Evolutionary conservation across 2,888 invertebrate genomes (phyloP), one percentile per base, ranked within the genome.

Genomic region (Pachycephus smyrnensis): DNA sequence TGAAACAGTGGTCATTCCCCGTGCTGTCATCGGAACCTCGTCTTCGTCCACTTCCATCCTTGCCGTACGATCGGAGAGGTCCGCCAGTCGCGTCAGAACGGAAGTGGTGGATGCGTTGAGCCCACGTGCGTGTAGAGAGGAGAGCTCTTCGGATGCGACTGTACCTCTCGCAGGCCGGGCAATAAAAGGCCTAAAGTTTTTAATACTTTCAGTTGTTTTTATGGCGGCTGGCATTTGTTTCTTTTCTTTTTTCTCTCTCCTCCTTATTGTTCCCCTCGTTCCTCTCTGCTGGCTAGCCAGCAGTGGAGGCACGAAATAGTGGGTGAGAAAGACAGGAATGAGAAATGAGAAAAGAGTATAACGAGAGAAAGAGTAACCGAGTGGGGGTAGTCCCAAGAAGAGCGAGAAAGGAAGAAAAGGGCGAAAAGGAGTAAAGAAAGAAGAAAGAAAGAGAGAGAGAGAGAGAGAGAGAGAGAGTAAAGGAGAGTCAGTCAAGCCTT

Each of bases 141-240:
- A 55, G 4, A 55, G 40, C 73, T 81, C 69, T 77, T 77, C 76
- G 77, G 11, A 73, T 55, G 12, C 40, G 73, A 55, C 55, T 71
- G 68, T 68, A 75, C 75, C 75, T 75, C 75, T 35, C n/a, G 33
- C 32, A 73, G 33, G 37, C 77, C 75, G 80, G 85, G 90, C 88
- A 89, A 90, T 91, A 89, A 91, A 91, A 90, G 89, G 86, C 87
- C 87, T 86, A 88, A 89, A 88, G 88, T 90, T 90, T 91, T 91
- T 91, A 91, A 90, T 91, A 91, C 90, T 91, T 91, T 90, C 89
- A 88, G 89, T 90, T 89, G 90, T 91, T 91, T 91, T 91, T 90
- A 91, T 90, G 89, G 87, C 88, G 87, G 87, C 87, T 87, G 87
- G 87, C 87, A 86, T 88, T 89, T 85, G 86, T 87, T 87, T 74